phyloP scores from a whole-genome alignment of 2,797 vertebrate genomes.

The Allobates femoralis region DNA sequence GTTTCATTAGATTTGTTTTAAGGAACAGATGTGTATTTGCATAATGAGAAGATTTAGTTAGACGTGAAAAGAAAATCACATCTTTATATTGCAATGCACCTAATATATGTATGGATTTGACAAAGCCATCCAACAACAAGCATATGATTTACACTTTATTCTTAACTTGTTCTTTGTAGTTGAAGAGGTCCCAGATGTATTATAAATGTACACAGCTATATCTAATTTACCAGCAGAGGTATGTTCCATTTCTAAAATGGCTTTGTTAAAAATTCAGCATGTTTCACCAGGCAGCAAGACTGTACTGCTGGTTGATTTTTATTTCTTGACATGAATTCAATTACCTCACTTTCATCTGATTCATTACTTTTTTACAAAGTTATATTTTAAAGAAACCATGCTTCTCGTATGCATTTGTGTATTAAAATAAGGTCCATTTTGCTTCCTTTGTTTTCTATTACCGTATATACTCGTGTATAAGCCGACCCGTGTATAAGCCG shows the following conservation, averaged over 20 bases:
- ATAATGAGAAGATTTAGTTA: constrained; percentile 74
- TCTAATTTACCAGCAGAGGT: constrained; percentile 67
- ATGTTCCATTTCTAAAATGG: constrained; percentile 52
- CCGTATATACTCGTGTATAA: too few species aligned
- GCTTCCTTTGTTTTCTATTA: neutral
- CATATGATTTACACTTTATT: constrained; percentile 70
- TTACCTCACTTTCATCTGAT: neutral
- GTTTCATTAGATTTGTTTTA: constrained; percentile 70
- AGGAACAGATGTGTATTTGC: constrained; percentile 76
- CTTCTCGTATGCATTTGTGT: neutral
- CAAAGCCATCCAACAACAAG: constrained; percentile 70
- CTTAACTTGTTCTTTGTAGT: constrained; percentile 65
- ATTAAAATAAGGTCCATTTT: neutral
- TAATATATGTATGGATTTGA: constrained; percentile 71
- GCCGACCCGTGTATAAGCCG: too few species aligned
- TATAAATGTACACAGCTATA: constrained; percentile 65
- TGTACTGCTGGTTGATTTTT: constrained; percentile 46
- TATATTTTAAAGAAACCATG: neutral
- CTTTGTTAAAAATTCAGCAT: constrained; percentile 66
- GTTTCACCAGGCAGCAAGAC: constrained; percentile 64
- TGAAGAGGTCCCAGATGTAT: constrained; percentile 65
- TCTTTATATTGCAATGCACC: constrained; percentile 69
- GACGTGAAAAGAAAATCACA: constrained; percentile 71
- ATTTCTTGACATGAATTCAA: constrained; percentile 51
- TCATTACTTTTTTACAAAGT: neutral